Evolutionary conservation across 2,113 vertebrate genomes (phyloP).

Genomic region (Xenopus tropicalis): UCB_Xtro_10.0 CM004447.2:132681501-132682000

Average conservation of each 20-base stretch:
- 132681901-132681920: too few species aligned
- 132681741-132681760: constrained; percentile 2
- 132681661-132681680: background rate
- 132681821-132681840: too few species aligned
- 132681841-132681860: too few species aligned
- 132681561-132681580: background rate
- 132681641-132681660: background rate
- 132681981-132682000: too few species aligned
- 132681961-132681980: too few species aligned
- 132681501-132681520: background rate
- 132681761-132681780: background rate
- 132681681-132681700: background rate
- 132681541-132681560: background rate
- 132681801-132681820: background rate
- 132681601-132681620: background rate
- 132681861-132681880: too few species aligned
- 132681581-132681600: background rate
- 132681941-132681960: too few species aligned
- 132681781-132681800: background rate
- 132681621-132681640: background rate
- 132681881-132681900: too few species aligned
- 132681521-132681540: background rate
- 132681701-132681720: background rate
- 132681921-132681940: too few species aligned
- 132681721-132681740: too few species aligned